A percentile compares a stretch with the other conserved stretches of the same genome.
phyloP scores from a whole-genome alignment of 2,797 vertebrate species.

The Otolemur crassicaudatus region DNA sequence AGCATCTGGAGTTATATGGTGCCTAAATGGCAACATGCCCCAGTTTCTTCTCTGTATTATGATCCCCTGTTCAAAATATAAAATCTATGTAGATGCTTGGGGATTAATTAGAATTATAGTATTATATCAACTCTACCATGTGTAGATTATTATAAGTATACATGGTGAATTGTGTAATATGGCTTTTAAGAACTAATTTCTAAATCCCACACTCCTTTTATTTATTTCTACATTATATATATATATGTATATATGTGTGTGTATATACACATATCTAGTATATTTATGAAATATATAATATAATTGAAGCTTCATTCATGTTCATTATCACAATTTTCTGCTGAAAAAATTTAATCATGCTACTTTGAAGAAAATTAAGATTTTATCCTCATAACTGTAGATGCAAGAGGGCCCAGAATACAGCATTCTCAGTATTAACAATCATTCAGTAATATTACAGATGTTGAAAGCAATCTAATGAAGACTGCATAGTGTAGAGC shows the following conservation, averaged over 20 bases:
- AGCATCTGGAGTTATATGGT: not conserved
- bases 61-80: not conserved
- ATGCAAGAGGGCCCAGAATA: not conserved
- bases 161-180: not conserved
- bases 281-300: not conserved
- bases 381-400: not conserved
- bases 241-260: not conserved
- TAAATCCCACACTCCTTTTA: not conserved
- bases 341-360: not conserved
- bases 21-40: not conserved
- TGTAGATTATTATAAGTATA: not conserved
- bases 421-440: not conserved
- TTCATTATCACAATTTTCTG: not conserved
- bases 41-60: not conserved
- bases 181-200: not conserved
- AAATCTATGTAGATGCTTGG: not conserved
- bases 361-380: not conserved
- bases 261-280: not conserved
- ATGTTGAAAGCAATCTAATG: not conserved
- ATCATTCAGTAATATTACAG: not conserved
- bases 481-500: not conserved
- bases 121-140: not conserved
- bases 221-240: not conserved
- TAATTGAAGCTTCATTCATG: not conserved
- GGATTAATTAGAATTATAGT: not conserved